Conservation (phyloP, 23 tunicate species). For the Ascidia mentula region DNA sequence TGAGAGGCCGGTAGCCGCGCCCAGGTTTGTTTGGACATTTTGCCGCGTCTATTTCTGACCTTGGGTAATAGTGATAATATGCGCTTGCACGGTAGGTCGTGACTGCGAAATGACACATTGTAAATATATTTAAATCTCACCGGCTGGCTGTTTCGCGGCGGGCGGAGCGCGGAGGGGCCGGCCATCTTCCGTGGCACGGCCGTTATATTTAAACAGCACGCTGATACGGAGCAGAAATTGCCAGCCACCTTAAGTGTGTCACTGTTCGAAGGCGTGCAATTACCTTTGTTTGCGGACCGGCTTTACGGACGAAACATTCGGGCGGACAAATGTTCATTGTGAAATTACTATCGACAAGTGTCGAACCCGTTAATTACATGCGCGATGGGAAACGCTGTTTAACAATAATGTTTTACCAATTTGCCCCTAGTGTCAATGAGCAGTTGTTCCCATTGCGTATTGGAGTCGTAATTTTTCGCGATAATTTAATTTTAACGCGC, state of each 20-base stretch:
- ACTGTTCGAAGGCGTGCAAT: neutral
- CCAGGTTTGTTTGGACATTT: neutral
- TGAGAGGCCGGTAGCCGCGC: conserved; percentile 16
- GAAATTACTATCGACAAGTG: neutral
- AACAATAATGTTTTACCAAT: conserved; percentile 5
- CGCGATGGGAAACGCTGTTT: conserved; percentile 4
- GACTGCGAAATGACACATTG: conserved; percentile 7
- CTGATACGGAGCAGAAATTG: neutral
- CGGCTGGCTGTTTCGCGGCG: neutral
- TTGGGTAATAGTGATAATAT: neutral
- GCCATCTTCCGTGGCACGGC: neutral
- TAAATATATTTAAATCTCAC: conserved; percentile 5
- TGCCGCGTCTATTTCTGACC: neutral
- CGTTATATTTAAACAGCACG: neutral
- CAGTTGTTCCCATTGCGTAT: neutral
- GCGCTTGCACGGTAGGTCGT: neutral
- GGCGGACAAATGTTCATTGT: conserved; percentile 11
- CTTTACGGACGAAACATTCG: neutral
- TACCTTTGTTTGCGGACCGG: conserved; percentile 2
- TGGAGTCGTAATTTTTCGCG: neutral
- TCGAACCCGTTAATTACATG: conserved; percentile 3
- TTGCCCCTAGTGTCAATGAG: neutral
- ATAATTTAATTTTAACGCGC: neutral
- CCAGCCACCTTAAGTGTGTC: neutral
- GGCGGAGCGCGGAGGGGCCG: neutral